Evolutionary conservation across 2,888 invertebrate species (phyloP).

Genomic region (Hydropsyche betteni): DNA sequence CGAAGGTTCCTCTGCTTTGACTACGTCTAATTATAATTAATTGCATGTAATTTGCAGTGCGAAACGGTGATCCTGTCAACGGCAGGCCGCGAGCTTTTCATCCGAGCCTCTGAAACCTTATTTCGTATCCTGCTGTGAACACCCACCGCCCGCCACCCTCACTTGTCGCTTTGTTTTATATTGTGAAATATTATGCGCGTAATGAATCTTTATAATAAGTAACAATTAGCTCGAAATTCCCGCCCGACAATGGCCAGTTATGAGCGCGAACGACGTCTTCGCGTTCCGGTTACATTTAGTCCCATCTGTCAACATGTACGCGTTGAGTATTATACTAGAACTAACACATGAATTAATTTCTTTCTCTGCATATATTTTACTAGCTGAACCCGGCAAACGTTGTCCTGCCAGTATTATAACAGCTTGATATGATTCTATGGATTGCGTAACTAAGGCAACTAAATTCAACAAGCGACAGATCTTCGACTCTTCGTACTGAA

Average conservation of each 20-base stretch:
- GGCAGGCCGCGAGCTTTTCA: slow-evolving; percentile 39
- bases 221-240: slow-evolving; percentile 11
- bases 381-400: too few species aligned
- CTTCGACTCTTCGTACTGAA: too few species aligned
- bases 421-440: too few species aligned
- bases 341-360: too few species aligned
- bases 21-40: slow-evolving; percentile 43
- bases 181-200: slow-evolving; percentile 28
- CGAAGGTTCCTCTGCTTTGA: background rate
- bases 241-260: slow-evolving; percentile 22
- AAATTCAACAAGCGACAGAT: too few species aligned
- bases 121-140: slow-evolving; percentile 20
- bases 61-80: slow-evolving; percentile 43
- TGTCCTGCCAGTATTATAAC: too few species aligned
- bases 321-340: too few species aligned
- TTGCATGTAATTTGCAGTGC: slow-evolving; percentile 44
- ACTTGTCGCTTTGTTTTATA: slow-evolving; percentile 27
- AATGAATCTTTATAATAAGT: slow-evolving; percentile 18
- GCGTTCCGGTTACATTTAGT: background rate
- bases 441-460: too few species aligned
- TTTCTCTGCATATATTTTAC: too few species aligned
- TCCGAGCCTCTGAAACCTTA: slow-evolving; percentile 24
- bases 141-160: background rate
- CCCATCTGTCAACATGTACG: too few species aligned
- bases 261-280: background rate